Percentiles rank a stretch among this genome's conserved stretches.
Conservation (phyloP, 2,888 invertebrate genomes). For the Trissonchulus latispiculum region DNA sequence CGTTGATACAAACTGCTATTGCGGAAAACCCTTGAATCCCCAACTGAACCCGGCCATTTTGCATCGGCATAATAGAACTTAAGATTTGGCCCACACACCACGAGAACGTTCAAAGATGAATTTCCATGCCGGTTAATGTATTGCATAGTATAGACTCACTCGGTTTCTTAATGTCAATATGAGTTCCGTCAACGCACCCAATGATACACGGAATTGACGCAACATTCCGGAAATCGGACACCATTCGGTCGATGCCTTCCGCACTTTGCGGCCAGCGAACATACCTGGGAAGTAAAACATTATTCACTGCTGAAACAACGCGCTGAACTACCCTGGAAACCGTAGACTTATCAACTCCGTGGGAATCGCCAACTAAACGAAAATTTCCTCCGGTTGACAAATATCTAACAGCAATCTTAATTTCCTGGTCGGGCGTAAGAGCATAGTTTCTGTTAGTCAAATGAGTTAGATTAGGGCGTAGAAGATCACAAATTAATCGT, state of each 20-base stretch:
- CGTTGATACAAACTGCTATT: neutral
- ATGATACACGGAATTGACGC: neutral
- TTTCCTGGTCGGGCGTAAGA: neutral
- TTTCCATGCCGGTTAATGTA: slow-evolving; percentile 6
- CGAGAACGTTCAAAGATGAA: neutral
- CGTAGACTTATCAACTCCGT: slow-evolving; percentile 9
- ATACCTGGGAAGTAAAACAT: neutral
- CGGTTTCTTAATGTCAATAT: neutral
- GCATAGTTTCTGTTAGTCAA: neutral
- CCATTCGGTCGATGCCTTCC: neutral
- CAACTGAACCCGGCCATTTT: neutral
- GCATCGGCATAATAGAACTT: neutral
- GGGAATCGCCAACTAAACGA: slow-evolving; percentile 4
- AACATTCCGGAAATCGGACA: neutral
- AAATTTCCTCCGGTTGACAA: neutral
- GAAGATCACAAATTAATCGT: neutral
- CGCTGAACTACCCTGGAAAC: neutral
- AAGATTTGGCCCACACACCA: neutral
- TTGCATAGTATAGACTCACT: neutral
- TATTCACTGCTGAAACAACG: neutral
- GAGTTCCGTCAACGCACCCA: slow-evolving; percentile 4
- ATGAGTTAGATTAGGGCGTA: neutral
- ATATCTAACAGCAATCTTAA: neutral
- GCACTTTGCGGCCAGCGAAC: neutral
- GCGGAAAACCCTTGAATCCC: neutral